Evolutionary conservation across 2,113 vertebrate genomes (phyloP), one percentile per base, ranked within the genome.

Genomic region (Ornithorhynchus anatinus): DNA sequence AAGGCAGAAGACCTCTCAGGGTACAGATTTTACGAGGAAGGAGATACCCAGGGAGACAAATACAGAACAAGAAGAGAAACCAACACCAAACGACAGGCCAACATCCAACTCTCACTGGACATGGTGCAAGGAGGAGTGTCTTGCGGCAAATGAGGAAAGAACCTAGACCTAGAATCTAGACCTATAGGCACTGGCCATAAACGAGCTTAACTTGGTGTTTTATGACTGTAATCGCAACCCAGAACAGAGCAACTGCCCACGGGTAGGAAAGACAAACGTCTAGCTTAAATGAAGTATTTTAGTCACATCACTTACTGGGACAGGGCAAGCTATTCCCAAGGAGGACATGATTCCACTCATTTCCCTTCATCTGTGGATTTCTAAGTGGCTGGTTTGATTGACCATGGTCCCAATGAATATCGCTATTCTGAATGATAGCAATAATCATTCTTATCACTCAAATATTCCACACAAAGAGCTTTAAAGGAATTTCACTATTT

Each of bases 31-130:
- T n/a, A n/a, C n/a, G n/a, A n/a, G n/a, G n/a, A n/a, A n/a, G 20
- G 62, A 37, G 33, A 16, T 22, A 35, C 14, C 16, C 6, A 3
- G n/a, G 25, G 31, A 52, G 17, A n/a, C n/a, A n/a, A 11, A 1
- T 3, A 5, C 19, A 22, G 58, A 19, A 15, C 7, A 35, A 59
- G 9, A 38, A 36, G 7, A 57, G 66, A 47, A 33, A 27, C 40
- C 17, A 23, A 33, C 6, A 10, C 31, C 1, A 4, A 5, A 19
- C 16, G 7, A 39, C 13, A 20, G 45, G 22, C 0, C 2, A n/a
- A n/a, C n/a, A n/a, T n/a, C n/a, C n/a, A n/a, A n/a, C n/a, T n/a
- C n/a, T n/a, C n/a, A n/a, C n/a, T n/a, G n/a, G n/a, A n/a, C n/a
- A n/a, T n/a, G n/a, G n/a, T n/a, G n/a, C n/a, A n/a, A n/a, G n/a